phyloP scores from a whole-genome alignment of 2,797 vertebrate genomes.

The Eulemur coronatus region DNA sequence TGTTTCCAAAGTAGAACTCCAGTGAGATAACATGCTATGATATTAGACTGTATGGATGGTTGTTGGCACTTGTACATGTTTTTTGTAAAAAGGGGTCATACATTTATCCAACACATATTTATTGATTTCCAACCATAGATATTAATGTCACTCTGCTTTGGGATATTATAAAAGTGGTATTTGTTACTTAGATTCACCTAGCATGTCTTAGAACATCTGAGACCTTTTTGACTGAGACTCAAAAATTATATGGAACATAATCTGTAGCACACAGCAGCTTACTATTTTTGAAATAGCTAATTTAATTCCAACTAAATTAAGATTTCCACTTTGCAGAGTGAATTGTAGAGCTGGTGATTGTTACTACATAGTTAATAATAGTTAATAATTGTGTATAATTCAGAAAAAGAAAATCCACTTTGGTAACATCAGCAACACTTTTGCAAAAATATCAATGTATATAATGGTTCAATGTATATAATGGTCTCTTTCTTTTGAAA shows the following conservation, averaged over 20 bases:
- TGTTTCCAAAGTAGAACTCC: constrained; percentile 22
- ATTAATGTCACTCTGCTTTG: constrained; percentile 11
- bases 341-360: not conserved
- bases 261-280: not conserved
- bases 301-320: not conserved
- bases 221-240: not conserved
- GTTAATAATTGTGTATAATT: not conserved
- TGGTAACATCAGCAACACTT: not conserved
- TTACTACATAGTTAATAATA: not conserved
- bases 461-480: not conserved
- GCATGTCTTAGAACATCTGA: not conserved
- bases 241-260: not conserved
- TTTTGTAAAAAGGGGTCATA: not conserved
- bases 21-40: not conserved
- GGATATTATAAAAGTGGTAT: not conserved
- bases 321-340: not conserved
- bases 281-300: not conserved
- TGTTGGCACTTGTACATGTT: not conserved
- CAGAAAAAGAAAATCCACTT: not conserved
- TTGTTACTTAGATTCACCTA: not conserved
- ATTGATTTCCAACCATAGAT: not conserved
- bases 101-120: not conserved
- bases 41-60: not conserved
- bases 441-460: not conserved
- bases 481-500: not conserved